A percentile compares a stretch with the other conserved stretches of the same genome.
Evolutionary conservation across 2,113 vertebrate genomes (phyloP).

Genomic region (Antechinus flavipes): DNA sequence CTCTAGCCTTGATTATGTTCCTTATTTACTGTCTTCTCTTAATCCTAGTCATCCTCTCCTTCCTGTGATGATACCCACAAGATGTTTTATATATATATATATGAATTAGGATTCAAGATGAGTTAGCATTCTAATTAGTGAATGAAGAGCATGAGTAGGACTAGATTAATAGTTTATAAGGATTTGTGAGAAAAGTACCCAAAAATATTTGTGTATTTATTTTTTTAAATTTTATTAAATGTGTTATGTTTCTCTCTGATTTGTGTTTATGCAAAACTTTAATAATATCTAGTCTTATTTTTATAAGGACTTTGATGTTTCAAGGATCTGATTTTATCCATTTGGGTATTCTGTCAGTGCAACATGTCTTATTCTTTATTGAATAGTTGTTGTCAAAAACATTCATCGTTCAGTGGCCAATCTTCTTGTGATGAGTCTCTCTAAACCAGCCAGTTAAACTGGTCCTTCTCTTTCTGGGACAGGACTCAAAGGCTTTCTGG

Average conservation of each 20-base stretch:
- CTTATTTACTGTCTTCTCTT: neutral
- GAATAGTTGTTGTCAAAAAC: neutral
- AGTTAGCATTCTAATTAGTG: conserved; percentile 30
- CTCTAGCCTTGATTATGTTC: neutral
- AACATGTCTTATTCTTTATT: neutral
- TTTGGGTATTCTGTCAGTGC: neutral
- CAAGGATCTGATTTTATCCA: neutral
- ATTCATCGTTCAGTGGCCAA: neutral
- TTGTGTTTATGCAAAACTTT: neutral
- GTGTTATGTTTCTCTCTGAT: neutral
- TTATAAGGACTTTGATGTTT: neutral
- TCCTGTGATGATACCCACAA: neutral
- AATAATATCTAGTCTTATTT: neutral
- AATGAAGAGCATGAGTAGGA: neutral
- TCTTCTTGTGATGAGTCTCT: neutral
- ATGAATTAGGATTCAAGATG: neutral
- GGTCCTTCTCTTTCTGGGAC: neutral
- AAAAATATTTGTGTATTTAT: neutral
- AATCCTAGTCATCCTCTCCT: neutral
- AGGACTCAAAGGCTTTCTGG: neutral
- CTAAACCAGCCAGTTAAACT: neutral
- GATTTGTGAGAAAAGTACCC: conserved; percentile 31
- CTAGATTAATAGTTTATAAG: conserved; percentile 33
- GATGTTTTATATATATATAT: neutral
- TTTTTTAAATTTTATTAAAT: conserved; percentile 20